phyloP scores from a whole-genome alignment of 2,113 vertebrate genomes.

The Arothron firmamentum region DNA sequence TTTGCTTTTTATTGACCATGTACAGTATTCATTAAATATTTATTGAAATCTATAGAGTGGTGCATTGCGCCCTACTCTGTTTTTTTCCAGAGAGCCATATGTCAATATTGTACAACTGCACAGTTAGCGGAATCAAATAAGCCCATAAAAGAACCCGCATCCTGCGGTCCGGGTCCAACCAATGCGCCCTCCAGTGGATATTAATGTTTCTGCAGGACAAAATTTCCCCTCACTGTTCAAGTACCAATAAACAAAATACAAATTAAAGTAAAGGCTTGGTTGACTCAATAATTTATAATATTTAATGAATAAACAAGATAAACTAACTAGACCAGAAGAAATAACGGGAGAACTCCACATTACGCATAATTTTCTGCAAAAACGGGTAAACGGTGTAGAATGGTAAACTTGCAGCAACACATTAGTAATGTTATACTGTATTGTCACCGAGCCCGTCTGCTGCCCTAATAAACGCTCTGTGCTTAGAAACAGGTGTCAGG shows the following conservation, averaged over 20 bases:
- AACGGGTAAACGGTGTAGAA: too few relatives aligned
- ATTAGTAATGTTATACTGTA: not conserved
- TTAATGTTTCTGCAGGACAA: conserved; percentile 4
- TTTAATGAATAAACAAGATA: too few relatives aligned
- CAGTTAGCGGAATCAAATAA: too few relatives aligned
- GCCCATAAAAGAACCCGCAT: too few relatives aligned
- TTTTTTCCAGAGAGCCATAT: conserved; percentile 15
- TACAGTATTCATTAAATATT: conserved; percentile 47
- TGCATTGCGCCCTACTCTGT: conserved; percentile 32
- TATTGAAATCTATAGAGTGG: conserved; percentile 23
- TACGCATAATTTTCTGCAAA: too few relatives aligned
- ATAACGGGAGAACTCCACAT: too few relatives aligned
- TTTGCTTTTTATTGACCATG: conserved; percentile 4
- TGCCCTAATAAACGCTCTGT: conserved; percentile 55
- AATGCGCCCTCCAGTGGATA: conserved; percentile 47
- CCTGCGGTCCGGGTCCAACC: not conserved
- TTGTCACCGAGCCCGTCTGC: conserved; percentile 25
- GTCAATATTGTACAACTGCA: conserved; percentile 39
- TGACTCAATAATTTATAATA: too few relatives aligned
- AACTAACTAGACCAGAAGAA: too few relatives aligned
- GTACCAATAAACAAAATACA: not conserved
- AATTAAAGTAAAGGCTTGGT: too few relatives aligned
- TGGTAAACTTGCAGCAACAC: not conserved
- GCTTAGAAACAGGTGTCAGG: conserved; percentile 69
- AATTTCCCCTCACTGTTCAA: not conserved